Conservation (phyloP, 2,888 invertebrate species). For the Caenorhabditis japonica region DNA sequence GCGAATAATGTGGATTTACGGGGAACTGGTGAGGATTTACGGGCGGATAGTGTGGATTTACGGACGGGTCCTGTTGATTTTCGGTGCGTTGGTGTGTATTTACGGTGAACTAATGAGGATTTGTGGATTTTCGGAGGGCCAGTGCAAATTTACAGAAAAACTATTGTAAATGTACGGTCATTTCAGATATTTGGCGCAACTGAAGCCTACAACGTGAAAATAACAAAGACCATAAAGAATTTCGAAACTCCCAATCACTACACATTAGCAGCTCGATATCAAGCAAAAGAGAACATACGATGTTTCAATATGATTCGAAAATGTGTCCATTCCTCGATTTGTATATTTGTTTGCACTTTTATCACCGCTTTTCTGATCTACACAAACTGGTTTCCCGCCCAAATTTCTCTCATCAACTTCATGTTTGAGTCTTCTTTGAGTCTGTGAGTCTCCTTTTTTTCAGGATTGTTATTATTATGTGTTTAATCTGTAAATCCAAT, state of each 20-base stretch:
- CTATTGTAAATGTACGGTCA: too few relatives aligned
- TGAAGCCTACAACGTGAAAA: slow-evolving; percentile 9
- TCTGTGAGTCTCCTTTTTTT: background rate
- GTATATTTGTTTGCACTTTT: slow-evolving; percentile 5
- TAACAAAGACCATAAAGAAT: slow-evolving; percentile 3
- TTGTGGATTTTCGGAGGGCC: too few relatives aligned
- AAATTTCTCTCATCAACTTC: background rate
- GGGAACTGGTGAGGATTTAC: too few relatives aligned
- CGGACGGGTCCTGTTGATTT: too few relatives aligned
- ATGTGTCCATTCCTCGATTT: slow-evolving; percentile 1
- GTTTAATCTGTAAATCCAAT: background rate
- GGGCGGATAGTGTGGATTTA: too few relatives aligned
- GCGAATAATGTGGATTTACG: too few relatives aligned
- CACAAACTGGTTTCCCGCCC: background rate
- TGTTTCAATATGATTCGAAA: slow-evolving; percentile 23
- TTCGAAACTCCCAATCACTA: slow-evolving; percentile 11
- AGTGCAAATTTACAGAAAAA: too few relatives aligned
- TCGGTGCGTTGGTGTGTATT: too few relatives aligned
- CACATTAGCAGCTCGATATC: slow-evolving; percentile 32
- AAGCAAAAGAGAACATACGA: slow-evolving; percentile 34
- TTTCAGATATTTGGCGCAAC: slow-evolving; percentile 16
- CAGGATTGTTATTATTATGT: background rate
- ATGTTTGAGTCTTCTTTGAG: background rate
- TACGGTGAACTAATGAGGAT: too few relatives aligned
- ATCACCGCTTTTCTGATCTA: background rate